Conservation (phyloP, 2,888 invertebrate genomes). For the Nomada ferruginata region DNA sequence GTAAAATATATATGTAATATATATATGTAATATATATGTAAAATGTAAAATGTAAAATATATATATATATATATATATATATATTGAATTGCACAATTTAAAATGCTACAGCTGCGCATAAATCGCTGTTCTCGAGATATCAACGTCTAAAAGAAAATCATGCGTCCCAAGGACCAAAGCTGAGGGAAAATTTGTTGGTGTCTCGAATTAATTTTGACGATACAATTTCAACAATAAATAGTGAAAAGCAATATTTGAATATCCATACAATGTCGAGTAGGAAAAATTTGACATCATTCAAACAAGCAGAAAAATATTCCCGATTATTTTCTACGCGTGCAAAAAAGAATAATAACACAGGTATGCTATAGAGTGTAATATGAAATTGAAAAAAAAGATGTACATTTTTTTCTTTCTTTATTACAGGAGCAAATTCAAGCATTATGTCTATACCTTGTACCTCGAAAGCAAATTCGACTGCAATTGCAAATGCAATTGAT, state of each 20-base stretch:
- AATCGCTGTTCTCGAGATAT: slow-evolving; percentile 73
- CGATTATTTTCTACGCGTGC: slow-evolving; percentile 72
- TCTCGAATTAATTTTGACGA: slow-evolving; percentile 73
- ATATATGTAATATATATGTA: no score
- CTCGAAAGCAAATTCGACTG: slow-evolving; percentile 72
- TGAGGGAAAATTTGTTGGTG: slow-evolving; percentile 64
- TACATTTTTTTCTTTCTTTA: not conserved
- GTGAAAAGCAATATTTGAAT: slow-evolving; percentile 41
- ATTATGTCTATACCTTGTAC: slow-evolving; percentile 69
- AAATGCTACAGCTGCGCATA: slow-evolving; percentile 64
- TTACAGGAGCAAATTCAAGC: slow-evolving; percentile 69
- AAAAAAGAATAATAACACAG: slow-evolving; percentile 51
- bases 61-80: slow-evolving; percentile 8
- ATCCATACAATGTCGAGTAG: slow-evolving; percentile 43
- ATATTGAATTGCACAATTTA: slow-evolving; percentile 4
- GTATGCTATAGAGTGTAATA: slow-evolving; percentile 38
- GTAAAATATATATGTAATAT: no score
- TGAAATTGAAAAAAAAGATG: not conserved
- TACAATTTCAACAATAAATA: slow-evolving; percentile 42
- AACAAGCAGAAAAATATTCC: slow-evolving; percentile 74
- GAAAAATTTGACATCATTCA: slow-evolving; percentile 45
- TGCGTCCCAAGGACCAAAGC: slow-evolving; percentile 47
- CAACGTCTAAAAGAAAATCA: slow-evolving; percentile 55
- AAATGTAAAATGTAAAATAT: no score
- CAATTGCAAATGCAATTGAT: slow-evolving; percentile 62